Percentiles rank a stretch among this genome's conserved stretches.
Evolutionary conservation across 2,797 vertebrate genomes (phyloP).

Genomic region (Aselliscus stoliczkanus): DNA sequence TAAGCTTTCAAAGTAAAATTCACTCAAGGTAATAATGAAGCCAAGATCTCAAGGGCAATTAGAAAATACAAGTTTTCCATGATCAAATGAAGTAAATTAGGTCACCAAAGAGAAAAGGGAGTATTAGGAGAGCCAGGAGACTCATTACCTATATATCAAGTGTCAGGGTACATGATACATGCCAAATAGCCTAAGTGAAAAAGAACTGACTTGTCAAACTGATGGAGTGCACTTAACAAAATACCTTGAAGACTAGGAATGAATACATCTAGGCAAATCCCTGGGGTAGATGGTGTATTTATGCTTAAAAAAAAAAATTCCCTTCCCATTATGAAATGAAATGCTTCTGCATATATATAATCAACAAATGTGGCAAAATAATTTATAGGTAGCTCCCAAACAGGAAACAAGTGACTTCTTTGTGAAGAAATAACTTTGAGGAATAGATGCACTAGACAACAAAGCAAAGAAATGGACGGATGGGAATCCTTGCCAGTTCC

Average conservation of each 20-base stretch:
- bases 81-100: constrained; percentile 18
- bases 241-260: background rate
- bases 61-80: constrained; percentile 15
- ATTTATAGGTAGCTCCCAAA: background rate
- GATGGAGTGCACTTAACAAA: background rate
- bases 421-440: background rate
- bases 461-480: background rate
- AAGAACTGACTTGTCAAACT: background rate
- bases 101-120: constrained; percentile 24
- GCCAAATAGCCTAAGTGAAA: background rate
- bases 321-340: background rate
- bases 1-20: constrained; percentile 31
- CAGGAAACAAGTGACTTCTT: background rate
- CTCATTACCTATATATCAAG: background rate
- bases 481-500: background rate
- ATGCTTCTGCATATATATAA: background rate
- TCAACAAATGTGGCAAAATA: background rate
- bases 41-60: background rate
- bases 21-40: background rate
- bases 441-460: background rate
- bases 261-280: background rate
- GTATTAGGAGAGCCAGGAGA: background rate
- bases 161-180: background rate
- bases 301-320: background rate
- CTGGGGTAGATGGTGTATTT: background rate